These are phyloP conservation scores for Melanargia galathea DNA, from an alignment of 2,888 invertebrate genomes.

Conservation along the genomic window DNA sequence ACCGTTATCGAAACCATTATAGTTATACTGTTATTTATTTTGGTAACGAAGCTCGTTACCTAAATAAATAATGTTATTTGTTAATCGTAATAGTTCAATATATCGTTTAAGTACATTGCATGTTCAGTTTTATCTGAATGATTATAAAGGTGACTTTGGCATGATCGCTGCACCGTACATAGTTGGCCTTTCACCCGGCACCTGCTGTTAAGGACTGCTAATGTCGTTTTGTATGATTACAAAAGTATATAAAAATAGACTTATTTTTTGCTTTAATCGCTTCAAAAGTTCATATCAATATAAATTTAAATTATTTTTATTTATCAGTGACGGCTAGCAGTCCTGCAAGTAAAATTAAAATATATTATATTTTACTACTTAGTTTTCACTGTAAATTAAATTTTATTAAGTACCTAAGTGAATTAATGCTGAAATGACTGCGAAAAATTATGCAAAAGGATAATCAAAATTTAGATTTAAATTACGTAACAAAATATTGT, in stretches of 20 bases:
- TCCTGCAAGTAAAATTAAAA: slow-evolving; percentile 4
- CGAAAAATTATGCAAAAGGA: background rate
- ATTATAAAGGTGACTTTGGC: slow-evolving; percentile 44
- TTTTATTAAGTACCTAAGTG: background rate
- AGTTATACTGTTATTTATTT: no score
- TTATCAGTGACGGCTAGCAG: slow-evolving; percentile 18
- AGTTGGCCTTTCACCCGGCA: slow-evolving; percentile 52
- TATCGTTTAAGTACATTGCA: slow-evolving; percentile 43
- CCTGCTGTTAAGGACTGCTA: slow-evolving; percentile 35
- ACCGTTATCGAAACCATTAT: no score
- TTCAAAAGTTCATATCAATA: background rate
- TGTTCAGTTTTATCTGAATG: slow-evolving; percentile 37
- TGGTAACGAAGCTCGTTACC: slow-evolving; percentile 17
- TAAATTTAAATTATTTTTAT: background rate
- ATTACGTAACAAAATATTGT: no score
- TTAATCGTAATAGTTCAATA: slow-evolving; percentile 26
- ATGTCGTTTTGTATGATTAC: background rate
- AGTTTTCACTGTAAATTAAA: background rate
- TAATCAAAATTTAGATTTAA: background rate
- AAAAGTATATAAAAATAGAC: background rate
- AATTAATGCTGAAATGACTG: background rate
- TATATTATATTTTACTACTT: background rate
- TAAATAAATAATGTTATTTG: slow-evolving; percentile 20
- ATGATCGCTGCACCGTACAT: slow-evolving; percentile 53
- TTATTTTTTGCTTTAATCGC: background rate